These are phyloP conservation scores for Sipha flava DNA, from an alignment of 1,140 invertebrate genomes.

Conservation along the genomic window DNA sequence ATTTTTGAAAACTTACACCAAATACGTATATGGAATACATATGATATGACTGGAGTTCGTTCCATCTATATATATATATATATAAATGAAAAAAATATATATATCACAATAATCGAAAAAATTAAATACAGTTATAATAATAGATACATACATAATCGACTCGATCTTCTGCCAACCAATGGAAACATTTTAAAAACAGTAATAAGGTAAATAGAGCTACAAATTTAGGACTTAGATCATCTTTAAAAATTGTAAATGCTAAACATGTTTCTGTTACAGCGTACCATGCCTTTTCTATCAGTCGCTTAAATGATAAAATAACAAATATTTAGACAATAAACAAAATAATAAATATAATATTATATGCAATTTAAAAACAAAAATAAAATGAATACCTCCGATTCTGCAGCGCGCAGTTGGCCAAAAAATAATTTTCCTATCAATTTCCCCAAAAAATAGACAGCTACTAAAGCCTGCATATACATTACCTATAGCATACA, in stretches of 20 bases:
- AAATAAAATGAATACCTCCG: constrained; percentile 63
- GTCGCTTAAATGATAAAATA: constrained; percentile 62
- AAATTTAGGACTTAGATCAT: constrained; percentile 98
- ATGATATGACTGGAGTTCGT: constrained; percentile 91
- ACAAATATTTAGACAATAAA: not conserved
- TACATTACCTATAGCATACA: constrained; percentile 83
- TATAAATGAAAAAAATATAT: not conserved
- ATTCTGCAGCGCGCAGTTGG: constrained; percentile 88
- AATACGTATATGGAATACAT: constrained; percentile 89
- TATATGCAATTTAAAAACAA: not conserved
- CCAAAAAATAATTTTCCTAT: constrained; percentile 97
- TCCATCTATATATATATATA: constrained; percentile 75
- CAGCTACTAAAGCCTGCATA: constrained; percentile 92
- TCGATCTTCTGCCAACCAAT: constrained; percentile 97
- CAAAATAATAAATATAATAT: not conserved
- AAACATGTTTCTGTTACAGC: constrained; percentile 97
- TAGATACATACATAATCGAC: constrained; percentile 88
- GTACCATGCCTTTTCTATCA: constrained; percentile 98
- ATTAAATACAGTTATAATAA: not conserved
- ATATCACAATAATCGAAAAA: not conserved
- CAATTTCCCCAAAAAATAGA: constrained; percentile 88
- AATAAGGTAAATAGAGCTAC: constrained; percentile 94
- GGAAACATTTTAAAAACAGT: constrained; percentile 97
- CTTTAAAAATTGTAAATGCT: constrained; percentile 97
- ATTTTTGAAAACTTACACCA: constrained; percentile 52